These are phyloP conservation scores for Hartigia nigra DNA, from an alignment of 2,888 invertebrate species.

Conservation along the genomic window DNA sequence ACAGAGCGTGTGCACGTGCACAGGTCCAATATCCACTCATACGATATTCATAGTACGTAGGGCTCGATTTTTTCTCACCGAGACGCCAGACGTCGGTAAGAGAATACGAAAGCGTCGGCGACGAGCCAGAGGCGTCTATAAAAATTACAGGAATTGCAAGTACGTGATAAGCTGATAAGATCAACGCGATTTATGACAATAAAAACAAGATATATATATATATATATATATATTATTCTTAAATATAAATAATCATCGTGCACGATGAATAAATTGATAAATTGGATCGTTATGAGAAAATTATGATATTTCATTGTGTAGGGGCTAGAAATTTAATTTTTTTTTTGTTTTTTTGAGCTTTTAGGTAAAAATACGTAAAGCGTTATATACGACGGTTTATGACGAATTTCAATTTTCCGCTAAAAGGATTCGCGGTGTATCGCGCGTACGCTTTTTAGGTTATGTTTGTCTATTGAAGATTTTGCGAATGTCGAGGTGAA, in stretches of 20 bases:
- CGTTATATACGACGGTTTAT: not conserved
- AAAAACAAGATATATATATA: too few relatives aligned
- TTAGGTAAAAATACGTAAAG: not conserved
- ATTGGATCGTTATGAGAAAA: too few relatives aligned
- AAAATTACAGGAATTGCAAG: not conserved
- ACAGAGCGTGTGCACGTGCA: not conserved
- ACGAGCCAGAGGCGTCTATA: not conserved
- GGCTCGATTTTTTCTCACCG: not conserved
- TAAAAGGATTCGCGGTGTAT: not conserved
- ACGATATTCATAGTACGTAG: slow-evolving; percentile 48
- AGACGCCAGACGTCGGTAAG: not conserved
- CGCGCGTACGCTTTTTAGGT: not conserved
- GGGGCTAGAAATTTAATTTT: too few relatives aligned
- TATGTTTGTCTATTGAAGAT: not conserved
- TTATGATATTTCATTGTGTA: too few relatives aligned
- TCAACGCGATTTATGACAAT: too few relatives aligned
- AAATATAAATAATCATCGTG: too few relatives aligned
- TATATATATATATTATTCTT: too few relatives aligned
- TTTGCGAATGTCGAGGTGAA: not conserved
- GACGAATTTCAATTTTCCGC: not conserved
- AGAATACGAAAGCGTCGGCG: not conserved
- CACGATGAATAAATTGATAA: too few relatives aligned
- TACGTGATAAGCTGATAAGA: too few relatives aligned
- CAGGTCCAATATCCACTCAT: slow-evolving; percentile 49
- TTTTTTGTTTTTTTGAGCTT: too few relatives aligned